Evolutionary conservation across 2,797 vertebrate genomes (phyloP), one percentile per base, ranked within the genome.

Genomic region (Loriculus beryllinus): DNA sequence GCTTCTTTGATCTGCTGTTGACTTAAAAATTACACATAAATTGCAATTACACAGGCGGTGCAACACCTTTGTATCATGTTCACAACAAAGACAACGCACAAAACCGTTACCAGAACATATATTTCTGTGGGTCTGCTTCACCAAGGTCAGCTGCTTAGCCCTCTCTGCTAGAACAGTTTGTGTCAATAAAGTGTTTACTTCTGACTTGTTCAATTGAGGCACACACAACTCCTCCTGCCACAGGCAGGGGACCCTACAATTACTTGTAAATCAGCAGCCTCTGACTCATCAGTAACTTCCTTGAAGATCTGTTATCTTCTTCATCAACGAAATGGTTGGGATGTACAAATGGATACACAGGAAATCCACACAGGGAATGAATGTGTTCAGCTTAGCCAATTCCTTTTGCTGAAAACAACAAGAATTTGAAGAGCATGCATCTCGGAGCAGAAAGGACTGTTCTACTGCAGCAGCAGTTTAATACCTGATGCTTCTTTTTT

Each of bases 291-390:
- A 70, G 88, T 90, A 94, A 84, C 81, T 88, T 85, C 88, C 79
- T 57, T 84, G 77, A 93, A 88, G 83, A 92, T 93, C 74, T 92
- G 43, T 93, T 93, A 80, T 84, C 92, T 67, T 82, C 76, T 67
- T 82, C 76, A 95, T 94, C 83, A 94, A 60, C 79, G 80, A 67
- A 92, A 79, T 51, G 43, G 54, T 48, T 90, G 56, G 75, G 75
- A 93, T 31, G 63, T 71, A 90, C 88, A 92, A 90, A 95, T 80
- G 86, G 93, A 77, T 88, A n/a, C n/a, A n/a, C n/a, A n/a, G n/a
- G n/a, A n/a, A n/a, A 74, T 84, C 64, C 86, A 90, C 33, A 77
- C 7, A 52, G 39, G 33, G 70, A 94, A 94, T 79, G 59, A 56
- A 84, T 52, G 37, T 60, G 71, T 77, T 60, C 29, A 72, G 37